Evolutionary conservation across 2,113 vertebrate genomes (phyloP), one percentile per base, ranked within the genome.

Genomic region (Heliornis fulica): DNA sequence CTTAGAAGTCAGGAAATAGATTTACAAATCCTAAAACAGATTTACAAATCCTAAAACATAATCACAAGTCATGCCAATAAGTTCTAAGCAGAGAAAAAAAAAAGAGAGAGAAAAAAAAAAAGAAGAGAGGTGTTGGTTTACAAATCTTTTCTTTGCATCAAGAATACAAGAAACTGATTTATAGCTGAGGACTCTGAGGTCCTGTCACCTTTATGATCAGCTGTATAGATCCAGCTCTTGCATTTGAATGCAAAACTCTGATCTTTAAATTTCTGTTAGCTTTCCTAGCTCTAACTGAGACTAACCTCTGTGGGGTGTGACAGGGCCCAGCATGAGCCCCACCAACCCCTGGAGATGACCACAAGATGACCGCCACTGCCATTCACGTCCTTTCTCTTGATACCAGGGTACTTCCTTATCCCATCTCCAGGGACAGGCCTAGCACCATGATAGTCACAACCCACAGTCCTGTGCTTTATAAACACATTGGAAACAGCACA

Each of bases 11-110:
- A 92, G 89, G 83, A 77, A 81, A 92, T 61, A 94, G 92, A 95
- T 94, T 96, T 91, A 96, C 90, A 96, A 96, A 95, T 74, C 84
- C 93, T 90, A 72, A 95, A 96, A 61, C 79, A 94, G 85, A 66
- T 96, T 97, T 93, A 78, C 90, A 94, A 95, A 95, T 90, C 54
- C 57, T 91, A 88, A 91, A 61, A 83, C 64, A n/a, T 21, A 78
- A 96, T 90, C 89, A 91, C 82, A 89, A 92, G 88, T 34, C 81
- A 57, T 46, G 64, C 41, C 87, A 93, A 54, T 51, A 80, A 84
- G 82, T 86, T 56, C 87, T 75, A 81, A 93, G 76, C 36, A 2
- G 46, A 46, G 46, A 11, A n/a, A 28, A 43, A 21, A 41, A 56
- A 54, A 26, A 29, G 36, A 38, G 38, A 31, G 32, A 32, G 10